These are phyloP conservation scores for Punctoribates punctum DNA, from an alignment of 2,888 invertebrate genomes.

Conservation along the genomic window DNA sequence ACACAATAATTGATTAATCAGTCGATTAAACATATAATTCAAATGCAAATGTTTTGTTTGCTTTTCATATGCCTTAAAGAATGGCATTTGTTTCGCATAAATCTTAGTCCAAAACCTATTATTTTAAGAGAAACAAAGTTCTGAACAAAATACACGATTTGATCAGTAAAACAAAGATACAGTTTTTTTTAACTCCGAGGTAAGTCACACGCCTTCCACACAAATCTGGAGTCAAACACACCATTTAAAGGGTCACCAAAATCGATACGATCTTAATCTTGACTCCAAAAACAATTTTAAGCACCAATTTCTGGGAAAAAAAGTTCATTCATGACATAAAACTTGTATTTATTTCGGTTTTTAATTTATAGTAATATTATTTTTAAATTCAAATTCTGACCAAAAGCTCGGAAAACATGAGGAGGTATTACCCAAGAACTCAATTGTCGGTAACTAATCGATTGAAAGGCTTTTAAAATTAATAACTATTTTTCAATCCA, in stretches of 20 bases:
- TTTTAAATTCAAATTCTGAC: background rate
- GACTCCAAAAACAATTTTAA: background rate
- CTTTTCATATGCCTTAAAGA: too few relatives aligned
- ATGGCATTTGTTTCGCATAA: too few relatives aligned
- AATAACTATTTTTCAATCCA: too few relatives aligned
- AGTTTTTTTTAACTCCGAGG: background rate
- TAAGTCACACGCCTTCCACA: conserved; percentile 3
- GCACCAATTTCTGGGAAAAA: background rate
- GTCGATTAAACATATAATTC: conserved; percentile 15
- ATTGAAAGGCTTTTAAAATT: background rate
- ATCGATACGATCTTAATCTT: background rate
- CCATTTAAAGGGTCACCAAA: conserved; percentile 4
- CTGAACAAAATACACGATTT: background rate
- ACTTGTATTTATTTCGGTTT: background rate
- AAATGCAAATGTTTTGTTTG: background rate
- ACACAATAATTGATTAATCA: conserved; percentile 23
- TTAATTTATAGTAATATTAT: background rate
- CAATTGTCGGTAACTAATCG: background rate
- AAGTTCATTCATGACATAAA: conserved; percentile 13
- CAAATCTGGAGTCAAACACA: background rate
- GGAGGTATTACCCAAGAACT: background rate
- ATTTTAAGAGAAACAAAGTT: too few relatives aligned
- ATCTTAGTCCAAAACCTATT: too few relatives aligned
- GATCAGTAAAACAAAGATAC: background rate
- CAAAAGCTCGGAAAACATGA: background rate